Base-by-base conservation (phyloP, 2,888 invertebrate genomes). In the Dryomyza anilis region DNA sequence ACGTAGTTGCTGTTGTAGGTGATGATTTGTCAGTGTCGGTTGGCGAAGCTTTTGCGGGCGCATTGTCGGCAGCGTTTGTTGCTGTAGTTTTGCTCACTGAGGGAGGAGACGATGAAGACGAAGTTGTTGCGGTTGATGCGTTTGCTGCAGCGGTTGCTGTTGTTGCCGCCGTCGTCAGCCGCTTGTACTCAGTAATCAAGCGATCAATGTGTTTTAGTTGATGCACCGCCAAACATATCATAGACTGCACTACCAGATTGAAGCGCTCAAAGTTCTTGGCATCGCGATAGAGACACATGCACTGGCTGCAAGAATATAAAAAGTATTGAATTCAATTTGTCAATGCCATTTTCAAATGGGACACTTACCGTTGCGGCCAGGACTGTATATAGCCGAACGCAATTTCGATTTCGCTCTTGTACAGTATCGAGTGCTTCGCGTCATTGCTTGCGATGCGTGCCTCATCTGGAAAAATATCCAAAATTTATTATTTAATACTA, bases 231-330 rank as follows among this genome's bases (percentile, higher is more conserved):
- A 94, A 86, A 76, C 91, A 91, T 67, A 96, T 88, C 73, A 96
- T 89, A 70, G 94, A 92, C 82, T 96, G 95, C 43, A 95, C 91
- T 74, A 96, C 87, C 77, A 92, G 87, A 83, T 94, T 94, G 82
- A 96, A 93, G 73, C 94, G 88, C 80, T 96, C 96, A 84, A 94
- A 92, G 84, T 96, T 96, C 84, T 95, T 95, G 65, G 90, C 89
- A 85, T 96, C 96, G 74, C 95, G 89, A 84, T 94, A 96, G 84
- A 95, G 93, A 84, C 96, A 96, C 91, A 95, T 94, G 81, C 96
- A 96, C 86, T 96, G 96, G 81, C 61, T 61, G 53, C 16, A 61
- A 57, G 14, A n/a, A 8, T 25, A 10, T 43, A 43, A 2, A 52
- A 50, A 14, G 3, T 12, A 16, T 48, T 6, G 23, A 23, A n/a